Evolutionary conservation across 2,888 invertebrate genomes (phyloP).

Genomic region (Synergus itoensis): DNA sequence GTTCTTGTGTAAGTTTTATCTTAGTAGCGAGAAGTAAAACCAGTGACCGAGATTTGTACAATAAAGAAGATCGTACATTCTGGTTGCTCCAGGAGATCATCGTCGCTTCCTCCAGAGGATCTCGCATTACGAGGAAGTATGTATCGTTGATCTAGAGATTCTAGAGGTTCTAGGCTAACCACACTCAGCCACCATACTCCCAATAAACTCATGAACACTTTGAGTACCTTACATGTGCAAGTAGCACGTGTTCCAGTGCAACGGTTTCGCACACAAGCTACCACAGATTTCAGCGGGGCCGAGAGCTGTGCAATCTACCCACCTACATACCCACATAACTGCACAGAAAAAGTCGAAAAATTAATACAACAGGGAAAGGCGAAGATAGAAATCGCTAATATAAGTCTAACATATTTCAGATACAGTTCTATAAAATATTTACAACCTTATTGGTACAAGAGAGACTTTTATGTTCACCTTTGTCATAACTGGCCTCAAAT

Average conservation of each 20-base stretch:
- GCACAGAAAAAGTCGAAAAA: slow-evolving; percentile 33
- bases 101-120: slow-evolving; percentile 39
- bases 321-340: slow-evolving; percentile 35
- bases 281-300: slow-evolving; percentile 34
- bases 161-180: slow-evolving; percentile 64
- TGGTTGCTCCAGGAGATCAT: slow-evolving; percentile 49
- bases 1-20: neutral
- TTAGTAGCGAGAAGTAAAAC: slow-evolving; percentile 1
- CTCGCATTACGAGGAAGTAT: slow-evolving; percentile 43
- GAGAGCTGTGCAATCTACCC: slow-evolving; percentile 26
- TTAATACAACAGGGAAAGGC: slow-evolving; percentile 35
- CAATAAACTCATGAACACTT: slow-evolving; percentile 37
- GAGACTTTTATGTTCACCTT: no score
- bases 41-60: slow-evolving; percentile 55
- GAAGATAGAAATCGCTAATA: slow-evolving; percentile 31
- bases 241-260: slow-evolving; percentile 38
- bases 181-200: slow-evolving; percentile 58
- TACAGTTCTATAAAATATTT: neutral
- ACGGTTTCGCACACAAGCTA: slow-evolving; percentile 24
- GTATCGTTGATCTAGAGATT: slow-evolving; percentile 30
- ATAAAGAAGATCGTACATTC: slow-evolving; percentile 48
- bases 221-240: slow-evolving; percentile 21
- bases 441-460: no score
- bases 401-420: slow-evolving; percentile 27
- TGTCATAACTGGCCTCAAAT: no score